Evolutionary conservation across 2,888 invertebrate genomes (phyloP).

Genomic region (Hypomecis punctinalis): DNA sequence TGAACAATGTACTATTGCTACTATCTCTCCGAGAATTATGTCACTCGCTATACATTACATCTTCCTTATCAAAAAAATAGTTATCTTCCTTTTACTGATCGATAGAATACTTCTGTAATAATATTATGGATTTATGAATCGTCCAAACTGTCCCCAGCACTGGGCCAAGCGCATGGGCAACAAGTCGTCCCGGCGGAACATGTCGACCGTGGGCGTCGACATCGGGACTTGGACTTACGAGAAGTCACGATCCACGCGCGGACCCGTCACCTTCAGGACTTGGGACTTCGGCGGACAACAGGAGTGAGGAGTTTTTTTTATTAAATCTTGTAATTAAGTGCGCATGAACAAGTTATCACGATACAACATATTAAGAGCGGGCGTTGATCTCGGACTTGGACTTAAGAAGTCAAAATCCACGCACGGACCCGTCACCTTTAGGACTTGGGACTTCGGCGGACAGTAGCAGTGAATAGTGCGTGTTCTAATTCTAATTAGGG

Average conservation of each 20-base stretch:
- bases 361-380: too few species aligned
- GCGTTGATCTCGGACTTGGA: slow-evolving; percentile 99
- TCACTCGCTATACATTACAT: too few species aligned
- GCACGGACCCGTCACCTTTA: slow-evolving; percentile 93
- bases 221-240: slow-evolving; percentile 98
- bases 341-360: too few species aligned
- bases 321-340: too few species aligned
- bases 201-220: slow-evolving; percentile 99
- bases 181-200: slow-evolving; percentile 90
- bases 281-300: slow-evolving; percentile 99
- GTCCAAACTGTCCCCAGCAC: slow-evolving; percentile 84
- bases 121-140: neutral
- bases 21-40: too few species aligned
- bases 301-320: slow-evolving; percentile 88
- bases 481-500: too few species aligned
- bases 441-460: slow-evolving; percentile 99
- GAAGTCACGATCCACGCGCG: slow-evolving; percentile 88
- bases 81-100: too few species aligned
- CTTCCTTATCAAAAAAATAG: too few species aligned
- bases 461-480: slow-evolving; percentile 97
- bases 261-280: slow-evolving; percentile 95
- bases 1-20: too few species aligned
- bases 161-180: slow-evolving; percentile 98
- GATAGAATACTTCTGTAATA: too few species aligned
- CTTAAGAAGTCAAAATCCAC: slow-evolving; percentile 91